Evolutionary conservation across 2,797 vertebrate species (phyloP).

Genomic region (Monodelphis domestica): DNA sequence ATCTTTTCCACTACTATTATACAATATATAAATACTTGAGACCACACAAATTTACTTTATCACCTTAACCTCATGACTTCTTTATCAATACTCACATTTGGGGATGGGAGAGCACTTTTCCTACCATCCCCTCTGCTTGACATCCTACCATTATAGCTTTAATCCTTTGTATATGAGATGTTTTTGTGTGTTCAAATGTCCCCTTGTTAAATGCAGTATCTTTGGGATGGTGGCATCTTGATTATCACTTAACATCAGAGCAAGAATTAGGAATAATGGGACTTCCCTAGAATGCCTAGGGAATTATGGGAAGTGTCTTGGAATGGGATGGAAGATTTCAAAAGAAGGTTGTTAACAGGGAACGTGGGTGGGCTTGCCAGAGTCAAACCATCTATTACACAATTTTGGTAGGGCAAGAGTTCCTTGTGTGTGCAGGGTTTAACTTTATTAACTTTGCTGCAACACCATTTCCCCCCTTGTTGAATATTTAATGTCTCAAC

Average conservation of each 20-base stretch:
- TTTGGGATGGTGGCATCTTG: background rate
- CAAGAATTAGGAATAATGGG: constrained; percentile 5
- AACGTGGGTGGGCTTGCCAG: background rate
- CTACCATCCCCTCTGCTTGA: background rate
- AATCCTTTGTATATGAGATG: constrained; percentile 16
- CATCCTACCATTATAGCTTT: background rate
- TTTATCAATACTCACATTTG: constrained; percentile 34
- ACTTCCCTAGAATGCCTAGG: background rate
- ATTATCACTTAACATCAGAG: constrained; percentile 1
- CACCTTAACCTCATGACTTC: background rate
- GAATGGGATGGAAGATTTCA: background rate
- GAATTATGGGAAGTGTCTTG: background rate
- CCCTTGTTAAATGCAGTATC: background rate
- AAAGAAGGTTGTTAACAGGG: background rate
- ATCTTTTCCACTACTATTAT: background rate
- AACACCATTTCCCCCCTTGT: constrained; percentile 55
- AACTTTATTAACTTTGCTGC: constrained; percentile 63
- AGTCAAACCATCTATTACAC: background rate
- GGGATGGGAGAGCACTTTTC: constrained; percentile 23
- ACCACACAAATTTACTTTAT: background rate
- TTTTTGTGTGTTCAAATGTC: too few relatives aligned
- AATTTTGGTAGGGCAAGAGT: constrained; percentile 29
- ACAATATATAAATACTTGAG: background rate
- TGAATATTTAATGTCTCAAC: constrained; percentile 79
- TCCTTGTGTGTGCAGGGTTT: constrained; percentile 39